Evolutionary conservation across 30 jellyfish, hydroid and myxozoan species (phyloP).

Genomic region (Turritopsis dohrnii): DNA sequence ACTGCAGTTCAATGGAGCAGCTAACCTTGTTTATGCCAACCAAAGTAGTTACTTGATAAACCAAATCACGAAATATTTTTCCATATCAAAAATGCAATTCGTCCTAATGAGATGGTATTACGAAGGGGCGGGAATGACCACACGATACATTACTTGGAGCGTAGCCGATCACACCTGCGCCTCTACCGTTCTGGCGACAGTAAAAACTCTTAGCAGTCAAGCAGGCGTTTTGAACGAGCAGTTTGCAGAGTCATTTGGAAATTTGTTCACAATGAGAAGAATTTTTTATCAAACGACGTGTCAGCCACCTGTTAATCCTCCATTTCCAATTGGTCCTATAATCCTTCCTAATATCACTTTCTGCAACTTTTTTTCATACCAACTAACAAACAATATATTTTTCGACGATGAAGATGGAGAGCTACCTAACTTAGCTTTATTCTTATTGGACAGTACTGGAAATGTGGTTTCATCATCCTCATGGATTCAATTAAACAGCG

Average conservation of each 20-base stretch:
- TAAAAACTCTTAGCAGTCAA: not conserved
- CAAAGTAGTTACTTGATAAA: conserved; percentile 31
- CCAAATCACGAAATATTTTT: conserved; percentile 16
- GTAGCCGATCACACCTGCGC: conserved; percentile 36
- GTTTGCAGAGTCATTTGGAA: not conserved
- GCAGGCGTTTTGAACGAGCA: conserved; percentile 3
- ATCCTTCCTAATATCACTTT: conserved; percentile 39
- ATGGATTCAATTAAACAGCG: conserved; percentile 86
- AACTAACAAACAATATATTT: conserved; percentile 49
- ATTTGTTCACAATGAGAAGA: conserved; percentile 31
- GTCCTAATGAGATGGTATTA: conserved; percentile 11
- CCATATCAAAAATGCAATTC: conserved; percentile 10
- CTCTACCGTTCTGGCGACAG: conserved; percentile 22
- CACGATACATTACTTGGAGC: conserved; percentile 22
- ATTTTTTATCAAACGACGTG: conserved; percentile 53
- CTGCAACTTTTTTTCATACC: conserved; percentile 48
- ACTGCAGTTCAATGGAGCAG: conserved; percentile 9
- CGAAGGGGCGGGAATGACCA: conserved; percentile 5
- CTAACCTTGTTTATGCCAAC: conserved; percentile 20
- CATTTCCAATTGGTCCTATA: conserved; percentile 38
- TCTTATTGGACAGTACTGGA: conserved; percentile 34
- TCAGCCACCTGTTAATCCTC: conserved; percentile 63
- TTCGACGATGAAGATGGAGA: conserved; percentile 74
- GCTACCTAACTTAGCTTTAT: conserved; percentile 33
- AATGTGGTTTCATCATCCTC: conserved; percentile 33